phyloP scores from a whole-genome alignment of 2,797 vertebrate genomes.

The Balearica regulorum region DNA sequence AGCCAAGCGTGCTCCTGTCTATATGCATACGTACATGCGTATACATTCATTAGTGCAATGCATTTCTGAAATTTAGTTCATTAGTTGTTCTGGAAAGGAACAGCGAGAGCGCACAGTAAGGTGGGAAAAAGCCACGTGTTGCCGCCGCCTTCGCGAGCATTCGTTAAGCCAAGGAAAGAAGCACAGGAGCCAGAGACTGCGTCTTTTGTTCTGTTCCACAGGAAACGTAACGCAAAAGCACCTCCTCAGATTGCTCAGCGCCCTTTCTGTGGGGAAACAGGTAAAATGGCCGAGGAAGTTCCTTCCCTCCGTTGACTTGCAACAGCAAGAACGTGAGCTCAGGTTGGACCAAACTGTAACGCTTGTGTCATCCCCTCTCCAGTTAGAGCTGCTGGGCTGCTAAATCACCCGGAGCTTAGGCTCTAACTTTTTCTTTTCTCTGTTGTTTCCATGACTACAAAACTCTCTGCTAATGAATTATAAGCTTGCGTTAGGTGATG shows the following conservation, averaged over 20 bases:
- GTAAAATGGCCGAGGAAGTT: neutral
- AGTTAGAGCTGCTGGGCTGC: neutral
- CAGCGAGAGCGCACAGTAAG: neutral
- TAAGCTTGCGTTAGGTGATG: neutral
- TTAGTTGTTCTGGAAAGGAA: neutral
- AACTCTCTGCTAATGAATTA: neutral
- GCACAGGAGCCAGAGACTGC: neutral
- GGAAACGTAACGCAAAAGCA: neutral
- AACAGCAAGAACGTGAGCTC: neutral
- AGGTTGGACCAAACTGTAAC: neutral
- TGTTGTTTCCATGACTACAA: conserved; percentile 23
- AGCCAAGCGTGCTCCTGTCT: neutral
- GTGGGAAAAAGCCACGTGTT: neutral
- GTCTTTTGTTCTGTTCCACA: neutral
- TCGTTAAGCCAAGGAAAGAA: neutral
- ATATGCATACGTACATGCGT: fast-evolving
- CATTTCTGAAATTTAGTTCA: neutral
- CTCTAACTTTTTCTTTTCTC: neutral
- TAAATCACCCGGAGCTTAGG: neutral
- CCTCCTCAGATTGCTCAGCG: neutral
- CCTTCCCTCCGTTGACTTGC: neutral
- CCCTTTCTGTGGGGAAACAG: neutral
- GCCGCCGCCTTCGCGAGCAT: neutral
- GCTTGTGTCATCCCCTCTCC: fast-evolving
- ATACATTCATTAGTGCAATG: neutral